Conservation (phyloP, 2,797 vertebrate species). For the Limnodromus scolopaceus region DNA sequence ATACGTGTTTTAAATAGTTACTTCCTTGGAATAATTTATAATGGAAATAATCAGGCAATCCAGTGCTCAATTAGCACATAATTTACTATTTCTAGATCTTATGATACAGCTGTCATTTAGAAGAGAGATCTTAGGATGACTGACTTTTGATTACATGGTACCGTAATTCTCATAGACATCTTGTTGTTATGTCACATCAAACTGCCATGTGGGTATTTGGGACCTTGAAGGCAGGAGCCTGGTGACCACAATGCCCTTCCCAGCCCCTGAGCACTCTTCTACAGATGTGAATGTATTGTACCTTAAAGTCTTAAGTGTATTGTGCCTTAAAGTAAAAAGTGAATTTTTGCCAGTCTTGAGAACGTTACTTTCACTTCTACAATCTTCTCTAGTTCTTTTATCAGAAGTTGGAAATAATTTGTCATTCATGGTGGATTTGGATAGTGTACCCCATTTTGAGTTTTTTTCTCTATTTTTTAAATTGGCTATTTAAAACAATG, state of each 20-base stretch:
- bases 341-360: background rate
- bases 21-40: background rate
- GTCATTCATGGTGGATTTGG: background rate
- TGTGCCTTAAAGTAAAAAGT: background rate
- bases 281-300: accelerated
- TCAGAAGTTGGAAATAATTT: background rate
- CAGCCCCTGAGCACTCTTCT: background rate
- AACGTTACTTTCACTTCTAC: background rate
- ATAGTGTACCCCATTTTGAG: background rate
- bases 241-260: background rate
- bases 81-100: slow-evolving; percentile 11
- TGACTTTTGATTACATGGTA: background rate
- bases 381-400: background rate
- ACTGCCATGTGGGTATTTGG: background rate
- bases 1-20: background rate
- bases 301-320: background rate
- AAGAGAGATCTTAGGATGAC: background rate
- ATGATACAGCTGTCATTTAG: background rate
- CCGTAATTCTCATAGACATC: background rate
- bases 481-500: background rate
- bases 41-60: background rate
- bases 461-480: background rate
- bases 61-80: background rate
- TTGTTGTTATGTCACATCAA: background rate
- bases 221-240: background rate